phyloP scores from a whole-genome alignment of 2,113 vertebrate species.

The Diadophis punctatus region DNA sequence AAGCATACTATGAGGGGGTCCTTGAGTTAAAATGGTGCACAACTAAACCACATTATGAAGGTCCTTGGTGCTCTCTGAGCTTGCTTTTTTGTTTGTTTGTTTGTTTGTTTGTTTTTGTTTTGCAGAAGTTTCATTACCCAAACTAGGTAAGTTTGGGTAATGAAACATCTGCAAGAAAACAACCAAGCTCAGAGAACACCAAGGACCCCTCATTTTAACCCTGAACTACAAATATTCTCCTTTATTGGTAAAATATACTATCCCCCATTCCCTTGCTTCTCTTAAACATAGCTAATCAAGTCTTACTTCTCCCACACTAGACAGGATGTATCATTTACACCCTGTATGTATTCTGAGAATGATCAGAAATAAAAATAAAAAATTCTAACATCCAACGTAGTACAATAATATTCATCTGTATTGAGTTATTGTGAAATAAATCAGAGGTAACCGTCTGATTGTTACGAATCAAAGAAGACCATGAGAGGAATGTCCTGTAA shows the following conservation, averaged over 20 bases:
- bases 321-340: conserved; percentile 49
- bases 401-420: conserved; percentile 56
- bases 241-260: conserved; percentile 39
- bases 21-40: too few species aligned
- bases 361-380: conserved; percentile 56
- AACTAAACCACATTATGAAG: too few species aligned
- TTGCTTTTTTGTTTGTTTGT: background rate
- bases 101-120: background rate
- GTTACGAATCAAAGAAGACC: conserved; percentile 70
- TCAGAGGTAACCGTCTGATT: conserved; percentile 68
- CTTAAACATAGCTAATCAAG: conserved; percentile 62
- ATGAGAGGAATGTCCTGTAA: conserved; percentile 58
- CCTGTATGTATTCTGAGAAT: conserved; percentile 49
- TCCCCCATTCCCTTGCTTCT: conserved; percentile 56
- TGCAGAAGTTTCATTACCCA: background rate
- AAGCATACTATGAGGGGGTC: conserved; percentile 22
- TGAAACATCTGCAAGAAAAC: background rate
- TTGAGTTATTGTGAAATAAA: conserved; percentile 69
- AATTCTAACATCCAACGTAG: conserved; percentile 43
- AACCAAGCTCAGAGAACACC: background rate
- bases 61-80: background rate
- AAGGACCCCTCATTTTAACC: background rate
- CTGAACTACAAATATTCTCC: background rate
- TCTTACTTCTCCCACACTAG: conserved; percentile 52
- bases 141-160: background rate